A percentile compares a stretch with the other conserved stretches of the same genome.
phyloP scores from a whole-genome alignment of 1,140 invertebrate genomes.

The Drosophila pandora region DNA sequence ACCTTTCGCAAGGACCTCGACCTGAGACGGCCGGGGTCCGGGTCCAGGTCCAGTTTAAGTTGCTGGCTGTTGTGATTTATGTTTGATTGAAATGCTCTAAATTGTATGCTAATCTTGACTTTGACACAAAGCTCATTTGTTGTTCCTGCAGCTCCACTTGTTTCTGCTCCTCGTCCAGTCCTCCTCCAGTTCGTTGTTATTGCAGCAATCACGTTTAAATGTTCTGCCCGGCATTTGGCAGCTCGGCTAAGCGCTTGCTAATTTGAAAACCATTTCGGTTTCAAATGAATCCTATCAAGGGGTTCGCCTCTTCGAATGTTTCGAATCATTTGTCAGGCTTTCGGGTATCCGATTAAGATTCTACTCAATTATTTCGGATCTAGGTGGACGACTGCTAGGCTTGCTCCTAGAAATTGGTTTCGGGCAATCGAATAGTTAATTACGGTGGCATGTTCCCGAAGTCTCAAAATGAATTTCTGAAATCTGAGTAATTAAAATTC shows the following conservation, averaged over 20 bases:
- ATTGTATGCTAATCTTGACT: slow-evolving; percentile 72
- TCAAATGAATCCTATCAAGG: slow-evolving; percentile 16
- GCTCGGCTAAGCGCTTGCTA: slow-evolving; percentile 47
- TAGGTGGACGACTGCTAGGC: background rate
- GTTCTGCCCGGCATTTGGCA: slow-evolving; percentile 47
- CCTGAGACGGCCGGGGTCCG: slow-evolving; percentile 2
- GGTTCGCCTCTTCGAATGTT: slow-evolving; percentile 6
- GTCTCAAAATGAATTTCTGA: slow-evolving; percentile 12
- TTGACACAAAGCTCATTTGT: slow-evolving; percentile 61
- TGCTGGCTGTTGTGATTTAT: slow-evolving; percentile 65
- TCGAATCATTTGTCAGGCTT: slow-evolving; percentile 41
- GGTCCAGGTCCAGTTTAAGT: slow-evolving; percentile 19
- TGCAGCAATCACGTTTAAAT: slow-evolving; percentile 39
- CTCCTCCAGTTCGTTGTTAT: background rate
- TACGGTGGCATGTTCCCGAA: slow-evolving; percentile 3
- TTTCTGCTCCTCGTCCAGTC: slow-evolving; percentile 5
- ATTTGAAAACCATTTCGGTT: slow-evolving; percentile 54
- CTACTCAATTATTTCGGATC: slow-evolving; percentile 8
- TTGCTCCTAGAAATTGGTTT: slow-evolving; percentile 11
- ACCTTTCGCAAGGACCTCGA: slow-evolving; percentile 32
- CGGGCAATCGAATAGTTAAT: slow-evolving; percentile 22
- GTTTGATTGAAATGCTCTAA: slow-evolving; percentile 75
- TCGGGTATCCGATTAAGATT: slow-evolving; percentile 2
- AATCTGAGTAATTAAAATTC: slow-evolving; percentile 11
- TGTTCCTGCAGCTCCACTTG: background rate